Evolutionary conservation across 2,888 invertebrate species (phyloP).

Genomic region (Nephrotoma guestfalica): DNA sequence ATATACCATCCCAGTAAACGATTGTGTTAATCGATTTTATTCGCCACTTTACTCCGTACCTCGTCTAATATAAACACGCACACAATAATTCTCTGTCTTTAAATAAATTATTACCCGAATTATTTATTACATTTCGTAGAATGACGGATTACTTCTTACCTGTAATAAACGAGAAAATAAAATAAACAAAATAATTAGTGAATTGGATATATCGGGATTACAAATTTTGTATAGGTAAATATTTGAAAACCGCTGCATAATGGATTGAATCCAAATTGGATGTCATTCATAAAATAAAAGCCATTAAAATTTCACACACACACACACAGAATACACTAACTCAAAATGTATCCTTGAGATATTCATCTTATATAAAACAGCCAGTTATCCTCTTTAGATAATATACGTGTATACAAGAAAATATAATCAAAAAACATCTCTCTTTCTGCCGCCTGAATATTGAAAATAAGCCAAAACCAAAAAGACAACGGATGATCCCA

Average conservation of each 20-base stretch:
- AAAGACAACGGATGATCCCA: not conserved
- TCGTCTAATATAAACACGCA: not conserved
- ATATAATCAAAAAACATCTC: not conserved
- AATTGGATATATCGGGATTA: not conserved
- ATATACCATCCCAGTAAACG: not conserved
- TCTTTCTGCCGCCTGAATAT: not conserved
- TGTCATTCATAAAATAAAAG: no score
- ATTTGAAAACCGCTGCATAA: no score
- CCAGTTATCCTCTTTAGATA: not conserved
- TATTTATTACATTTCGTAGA: not conserved
- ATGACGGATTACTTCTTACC: not conserved
- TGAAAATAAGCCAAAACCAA: not conserved
- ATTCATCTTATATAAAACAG: not conserved
- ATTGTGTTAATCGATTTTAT: not conserved
- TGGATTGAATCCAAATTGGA: no score
- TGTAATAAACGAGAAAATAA: not conserved
- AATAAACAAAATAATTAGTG: not conserved
- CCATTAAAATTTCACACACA: not conserved
- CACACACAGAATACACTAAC: no score
- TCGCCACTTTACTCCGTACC: not conserved
- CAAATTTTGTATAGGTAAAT: no score
- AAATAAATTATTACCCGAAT: not conserved
- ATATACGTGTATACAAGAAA: not conserved
- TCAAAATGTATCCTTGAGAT: not conserved
- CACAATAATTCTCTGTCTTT: not conserved